Conservation (phyloP, 1,140 invertebrate genomes). For the Drosophila hydei region DNA sequence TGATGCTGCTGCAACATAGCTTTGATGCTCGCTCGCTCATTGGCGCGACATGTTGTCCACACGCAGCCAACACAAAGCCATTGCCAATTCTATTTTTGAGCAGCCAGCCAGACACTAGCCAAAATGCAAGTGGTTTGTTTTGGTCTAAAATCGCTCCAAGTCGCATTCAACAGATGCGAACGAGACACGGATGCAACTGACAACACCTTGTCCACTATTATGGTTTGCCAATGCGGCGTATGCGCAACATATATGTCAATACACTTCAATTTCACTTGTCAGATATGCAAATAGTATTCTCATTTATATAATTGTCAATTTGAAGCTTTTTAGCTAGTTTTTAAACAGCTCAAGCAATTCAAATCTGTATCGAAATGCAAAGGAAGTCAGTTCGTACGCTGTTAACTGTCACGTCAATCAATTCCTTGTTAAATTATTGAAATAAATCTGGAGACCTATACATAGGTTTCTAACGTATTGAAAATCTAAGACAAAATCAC, state of each 20-base stretch:
- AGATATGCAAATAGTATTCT: not conserved
- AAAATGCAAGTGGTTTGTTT: constrained; percentile 68
- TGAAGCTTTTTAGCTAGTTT: too few relatives aligned
- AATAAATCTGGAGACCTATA: constrained; percentile 1
- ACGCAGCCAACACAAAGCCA: constrained; percentile 71
- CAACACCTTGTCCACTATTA: constrained; percentile 54
- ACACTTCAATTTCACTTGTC: not conserved
- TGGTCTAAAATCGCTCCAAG: constrained; percentile 26
- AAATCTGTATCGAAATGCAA: too few relatives aligned
- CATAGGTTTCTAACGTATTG: not conserved
- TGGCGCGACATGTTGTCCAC: constrained; percentile 78
- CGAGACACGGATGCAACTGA: constrained; percentile 6
- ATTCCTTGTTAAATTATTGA: not conserved
- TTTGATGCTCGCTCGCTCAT: constrained; percentile 43
- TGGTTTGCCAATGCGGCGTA: constrained; percentile 58
- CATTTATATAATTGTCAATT: not conserved
- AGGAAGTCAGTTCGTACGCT: not conserved
- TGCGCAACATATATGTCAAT: constrained; percentile 47
- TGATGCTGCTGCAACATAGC: constrained; percentile 32
- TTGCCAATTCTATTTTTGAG: constrained; percentile 76
- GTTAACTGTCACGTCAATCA: not conserved
- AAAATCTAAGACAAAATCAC: constrained; percentile 1
- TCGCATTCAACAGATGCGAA: constrained; percentile 23
- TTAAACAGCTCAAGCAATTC: too few relatives aligned
- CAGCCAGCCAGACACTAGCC: constrained; percentile 39